Base-by-base conservation (phyloP, 2,888 invertebrate genomes). In the Epinotia nisella region DNA sequence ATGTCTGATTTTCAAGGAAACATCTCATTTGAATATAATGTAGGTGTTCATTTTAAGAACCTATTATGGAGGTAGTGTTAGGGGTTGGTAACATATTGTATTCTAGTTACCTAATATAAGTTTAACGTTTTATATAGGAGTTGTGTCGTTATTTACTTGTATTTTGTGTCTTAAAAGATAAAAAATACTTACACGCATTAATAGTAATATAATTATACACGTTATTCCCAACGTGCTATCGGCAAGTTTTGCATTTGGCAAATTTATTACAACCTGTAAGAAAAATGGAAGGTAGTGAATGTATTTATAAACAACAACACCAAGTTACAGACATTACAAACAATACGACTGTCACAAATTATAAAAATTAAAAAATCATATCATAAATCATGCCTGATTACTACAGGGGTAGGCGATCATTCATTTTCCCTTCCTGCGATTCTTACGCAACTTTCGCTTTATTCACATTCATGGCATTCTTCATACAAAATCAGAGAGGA, bases 151-250 rank as follows among this genome's bases (percentile, higher is more conserved):
- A 15, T 45, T 13, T 45, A 45, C 45, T 45, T 39, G 9, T 39
- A 49, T 51, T 19, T 49, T 15, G 49, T 9, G 11, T 19, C 1
- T 11, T 39, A 13, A 66, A 49, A 29, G 69, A 19, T 13, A 58
- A n/a, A 21, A 10, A 70, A 76, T 77, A 93, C 95, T 95, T 92
- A 98, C 98, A 88, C 97, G 94, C 87, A 98, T 94, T 24, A 96
- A 81, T 75, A 98, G 94, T 53, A 98, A 92, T 76, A 97, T 89
- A 4, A 95, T 85, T 71, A 98, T 97, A 80, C 97, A 97, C 7
- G 93, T 87, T 45, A 96, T 79, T 11, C 98, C 98, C 81, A 98
- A 92, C 1, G 92, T 86, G 10, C 96, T 94, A 86, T 98, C 98
- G 60, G 96, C 95, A 19, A 94, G 79, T 79, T 95, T 95, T 0